phyloP scores from a whole-genome alignment of 1,140 invertebrate species.

The Ruditapes philippinarum region DNA sequence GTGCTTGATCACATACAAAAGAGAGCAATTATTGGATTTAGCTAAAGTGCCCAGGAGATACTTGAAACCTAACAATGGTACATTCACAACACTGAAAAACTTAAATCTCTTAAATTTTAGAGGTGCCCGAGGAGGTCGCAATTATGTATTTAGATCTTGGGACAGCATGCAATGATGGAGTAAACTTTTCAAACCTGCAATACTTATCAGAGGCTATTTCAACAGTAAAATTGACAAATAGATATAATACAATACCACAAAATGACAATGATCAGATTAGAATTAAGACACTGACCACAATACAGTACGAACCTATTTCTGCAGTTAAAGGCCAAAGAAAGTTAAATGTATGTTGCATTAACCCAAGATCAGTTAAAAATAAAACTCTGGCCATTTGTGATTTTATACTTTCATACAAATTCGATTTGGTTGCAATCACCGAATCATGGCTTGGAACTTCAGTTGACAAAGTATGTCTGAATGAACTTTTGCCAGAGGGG shows the following conservation, averaged over 20 bases:
- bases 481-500: neutral
- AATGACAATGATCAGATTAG: conserved; percentile 31
- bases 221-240: conserved; percentile 48
- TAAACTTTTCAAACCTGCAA: conserved; percentile 19
- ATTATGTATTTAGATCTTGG: conserved; percentile 46
- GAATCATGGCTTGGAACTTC: too few species aligned
- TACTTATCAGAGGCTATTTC: conserved; percentile 27
- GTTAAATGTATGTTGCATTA: too few species aligned
- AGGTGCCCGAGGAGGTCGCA: conserved; percentile 33
- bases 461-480: too few species aligned
- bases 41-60: conserved; percentile 34
- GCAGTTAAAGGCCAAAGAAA: neutral
- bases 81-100: conserved; percentile 47
- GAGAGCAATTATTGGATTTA: too few species aligned
- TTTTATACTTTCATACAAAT: too few species aligned
- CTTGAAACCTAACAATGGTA: conserved; percentile 9
- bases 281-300: conserved; percentile 26
- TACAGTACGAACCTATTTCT: conserved; percentile 29
- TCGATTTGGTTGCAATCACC: too few species aligned
- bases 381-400: too few species aligned
- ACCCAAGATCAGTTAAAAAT: too few species aligned
- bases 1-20: conserved; percentile 30
- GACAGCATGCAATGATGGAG: conserved; percentile 39
- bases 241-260: conserved; percentile 30
- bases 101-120: conserved; percentile 26